Base-by-base conservation (phyloP, 2,888 invertebrate species). In the Neoscelio sp. region DNA sequence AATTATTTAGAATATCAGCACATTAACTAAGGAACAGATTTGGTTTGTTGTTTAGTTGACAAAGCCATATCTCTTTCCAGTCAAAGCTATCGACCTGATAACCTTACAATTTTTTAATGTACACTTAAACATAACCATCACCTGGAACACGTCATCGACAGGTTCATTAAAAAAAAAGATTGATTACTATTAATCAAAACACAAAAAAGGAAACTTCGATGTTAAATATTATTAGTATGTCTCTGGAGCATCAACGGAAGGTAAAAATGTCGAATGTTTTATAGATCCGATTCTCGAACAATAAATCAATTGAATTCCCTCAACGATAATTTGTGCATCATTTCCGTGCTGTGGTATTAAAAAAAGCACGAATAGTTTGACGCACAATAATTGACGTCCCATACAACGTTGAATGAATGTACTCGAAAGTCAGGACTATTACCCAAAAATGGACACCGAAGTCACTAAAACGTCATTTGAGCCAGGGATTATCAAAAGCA, bases 381-480 rank as follows among this genome's bases (percentile, higher is more conserved):
- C n/a, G n/a, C n/a, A n/a, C n/a, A 42, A 62, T 13, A 62, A 50
- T 44, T 26, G 52, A 15, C 20, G 10, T n/a, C 2, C 13, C 2
- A 12, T 2, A 42, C 58, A 70, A 70, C 54, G 23, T n/a, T 64
- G 56, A 64, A 76, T 76, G 76, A 76, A 70, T 70, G 70, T 50
- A 70, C 64, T 76, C 50, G 42, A 75, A 58, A 50, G 38, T 38
- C 13, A 10, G 38, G 13, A 38, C 50, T 62, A 67, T 76, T 71
- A 44, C 68, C 54, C 28, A 76, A 77, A 77, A 50, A 44, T 70
- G 76, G 64, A 77, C 64, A 77, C 76, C 64, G 28, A 64, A 81
- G 74, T 83, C 76, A 80, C 85, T 85, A 85, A 85, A 77, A 85
- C 82, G 81, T 80, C 83, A 78, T 85, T 86, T 85, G 81, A 84